Conservation (phyloP, 2,797 vertebrate genomes). For the Anguilla megastoma region DNA sequence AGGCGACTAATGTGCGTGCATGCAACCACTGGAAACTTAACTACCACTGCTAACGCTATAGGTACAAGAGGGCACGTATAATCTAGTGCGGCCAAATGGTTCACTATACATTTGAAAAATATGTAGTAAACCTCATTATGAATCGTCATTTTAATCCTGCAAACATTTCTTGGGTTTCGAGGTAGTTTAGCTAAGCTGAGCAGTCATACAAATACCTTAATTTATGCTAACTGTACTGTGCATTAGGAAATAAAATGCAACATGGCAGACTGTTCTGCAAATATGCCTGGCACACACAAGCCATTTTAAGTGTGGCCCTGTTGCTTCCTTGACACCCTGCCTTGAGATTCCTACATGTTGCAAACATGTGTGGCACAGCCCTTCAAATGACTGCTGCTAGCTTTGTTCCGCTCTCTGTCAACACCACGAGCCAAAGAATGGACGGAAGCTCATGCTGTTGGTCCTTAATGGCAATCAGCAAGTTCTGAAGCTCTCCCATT, state of each 20-base stretch:
- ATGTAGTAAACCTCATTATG: neutral
- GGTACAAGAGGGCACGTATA: neutral
- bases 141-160: neutral
- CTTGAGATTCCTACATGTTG: neutral
- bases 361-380: constrained; percentile 4
- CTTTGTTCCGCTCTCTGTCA: neutral
- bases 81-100: neutral
- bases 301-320: neutral
- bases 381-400: neutral
- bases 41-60: neutral
- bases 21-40: neutral
- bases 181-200: neutral
- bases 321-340: neutral
- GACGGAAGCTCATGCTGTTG: neutral
- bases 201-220: neutral
- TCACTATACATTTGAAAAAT: neutral
- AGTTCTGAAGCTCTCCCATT: neutral
- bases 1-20: neutral
- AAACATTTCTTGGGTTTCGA: neutral
- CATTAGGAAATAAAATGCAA: neutral
- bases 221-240: constrained; percentile 2
- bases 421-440: neutral
- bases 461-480: neutral
- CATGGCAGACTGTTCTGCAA: neutral
- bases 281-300: constrained; percentile 9